These are phyloP conservation scores for Mungos mungo DNA, from an alignment of 2,113 vertebrate genomes.

Conservation along the genomic window DNA sequence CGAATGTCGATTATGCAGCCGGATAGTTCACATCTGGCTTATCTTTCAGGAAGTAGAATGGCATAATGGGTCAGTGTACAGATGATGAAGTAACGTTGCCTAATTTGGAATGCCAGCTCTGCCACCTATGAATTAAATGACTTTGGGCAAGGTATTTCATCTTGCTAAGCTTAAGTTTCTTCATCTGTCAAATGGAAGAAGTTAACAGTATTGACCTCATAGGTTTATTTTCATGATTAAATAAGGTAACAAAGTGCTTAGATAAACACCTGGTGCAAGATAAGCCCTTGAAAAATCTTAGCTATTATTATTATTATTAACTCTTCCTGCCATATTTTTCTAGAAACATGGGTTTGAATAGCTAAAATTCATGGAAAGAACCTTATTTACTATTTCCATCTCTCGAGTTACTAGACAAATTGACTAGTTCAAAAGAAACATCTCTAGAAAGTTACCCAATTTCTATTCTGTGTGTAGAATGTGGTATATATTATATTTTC, in stretches of 20 bases:
- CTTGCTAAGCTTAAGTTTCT: background rate
- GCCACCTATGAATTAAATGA: constrained; percentile 5
- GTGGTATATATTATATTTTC: background rate
- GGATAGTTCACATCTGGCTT: background rate
- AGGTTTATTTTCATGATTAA: background rate
- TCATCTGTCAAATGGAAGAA: background rate
- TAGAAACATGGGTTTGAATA: constrained; percentile 33
- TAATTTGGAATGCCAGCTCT: constrained; percentile 32
- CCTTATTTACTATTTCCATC: background rate
- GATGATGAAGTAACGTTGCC: background rate
- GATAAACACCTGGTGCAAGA: background rate
- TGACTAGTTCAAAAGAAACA: constrained; percentile 15
- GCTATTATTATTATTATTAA: background rate
- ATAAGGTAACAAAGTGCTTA: background rate
- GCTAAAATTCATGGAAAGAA: constrained; percentile 4
- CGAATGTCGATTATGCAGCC: background rate
- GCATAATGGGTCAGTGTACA: background rate
- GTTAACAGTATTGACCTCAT: background rate
- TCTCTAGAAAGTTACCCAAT: constrained; percentile 26
- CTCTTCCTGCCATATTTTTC: background rate
- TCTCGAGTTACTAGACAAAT: constrained; percentile 46
- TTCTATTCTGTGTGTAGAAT: constrained; percentile 45
- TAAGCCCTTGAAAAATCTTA: background rate
- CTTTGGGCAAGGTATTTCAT: background rate
- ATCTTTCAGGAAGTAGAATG: background rate